Conservation (phyloP, 2,797 vertebrate species). For the Carcharodon carcharias region DNA sequence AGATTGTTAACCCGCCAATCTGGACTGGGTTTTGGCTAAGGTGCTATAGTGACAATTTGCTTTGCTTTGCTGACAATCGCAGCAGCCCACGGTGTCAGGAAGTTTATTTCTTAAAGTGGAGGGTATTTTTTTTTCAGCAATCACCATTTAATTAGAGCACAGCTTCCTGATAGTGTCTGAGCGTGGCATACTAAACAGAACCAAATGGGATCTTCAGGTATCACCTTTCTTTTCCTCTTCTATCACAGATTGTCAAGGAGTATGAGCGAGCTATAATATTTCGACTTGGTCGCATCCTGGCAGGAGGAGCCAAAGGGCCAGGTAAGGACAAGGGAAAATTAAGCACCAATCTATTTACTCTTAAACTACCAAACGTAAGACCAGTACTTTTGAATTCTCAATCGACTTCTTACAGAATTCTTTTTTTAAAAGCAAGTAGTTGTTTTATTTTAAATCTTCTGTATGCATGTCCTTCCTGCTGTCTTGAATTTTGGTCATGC, state of each 20-base stretch:
- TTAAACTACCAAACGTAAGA: not conserved
- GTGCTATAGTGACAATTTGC: not conserved
- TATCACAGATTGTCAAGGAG: constrained; percentile 84
- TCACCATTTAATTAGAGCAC: not conserved
- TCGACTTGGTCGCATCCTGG: constrained; percentile 79
- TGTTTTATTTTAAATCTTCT: not conserved
- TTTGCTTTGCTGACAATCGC: not conserved
- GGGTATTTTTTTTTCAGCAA: not conserved
- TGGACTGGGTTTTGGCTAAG: not conserved
- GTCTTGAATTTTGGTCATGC: not conserved
- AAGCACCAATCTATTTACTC: not conserved
- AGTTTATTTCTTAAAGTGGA: not conserved
- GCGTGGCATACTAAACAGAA: not conserved
- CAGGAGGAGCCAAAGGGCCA: constrained; percentile 88
- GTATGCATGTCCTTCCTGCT: not conserved
- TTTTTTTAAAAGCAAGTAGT: not conserved
- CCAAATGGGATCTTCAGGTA: not conserved
- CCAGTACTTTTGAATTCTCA: not conserved
- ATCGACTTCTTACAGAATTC: not conserved
- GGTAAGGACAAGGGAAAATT: constrained; percentile 58
- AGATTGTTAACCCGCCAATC: not conserved
- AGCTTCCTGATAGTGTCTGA: not conserved
- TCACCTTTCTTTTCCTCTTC: constrained; percentile 36
- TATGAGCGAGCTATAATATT: constrained; percentile 96
- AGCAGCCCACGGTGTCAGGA: constrained; percentile 15